Evolutionary conservation across 2,888 invertebrate genomes (phyloP), one percentile per base, ranked within the genome.

Genomic region (Leuctra nigra): DNA sequence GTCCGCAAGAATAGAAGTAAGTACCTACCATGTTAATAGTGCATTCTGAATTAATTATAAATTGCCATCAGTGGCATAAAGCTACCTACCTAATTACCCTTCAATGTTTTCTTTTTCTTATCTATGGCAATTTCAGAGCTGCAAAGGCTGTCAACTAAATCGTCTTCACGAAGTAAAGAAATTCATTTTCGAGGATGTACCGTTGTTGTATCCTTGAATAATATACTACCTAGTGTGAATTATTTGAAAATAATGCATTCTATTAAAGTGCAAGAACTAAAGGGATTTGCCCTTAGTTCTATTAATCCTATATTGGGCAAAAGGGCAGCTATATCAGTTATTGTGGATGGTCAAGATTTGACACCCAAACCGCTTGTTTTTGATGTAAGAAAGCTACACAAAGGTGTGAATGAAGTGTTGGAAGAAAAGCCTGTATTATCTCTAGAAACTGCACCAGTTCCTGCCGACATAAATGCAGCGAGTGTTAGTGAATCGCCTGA

Each of bases 111-210:
- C n/a, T n/a, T n/a, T n/a, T n/a, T n/a, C n/a, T n/a, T n/a, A n/a
- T n/a, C n/a, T n/a, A n/a, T n/a, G n/a, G n/a, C n/a, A n/a, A 11
- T 72, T 72, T 56, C 70, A 86, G 86, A 84, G 81, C 65, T 86
- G 86, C 69, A 75, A 80, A 64, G 84, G 85, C 46, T 86, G 86
- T 67, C 78, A 79, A 1, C 68, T 86, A 55, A 84, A 84, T 65
- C 75, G 83, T 55, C 72, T 84, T 38, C 78, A 80, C 0, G 81
- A 85, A 65, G 81, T 86, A 6, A 83, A 81, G 67, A 69, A 73
- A 55, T 86, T 86, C 65, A 77, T 85, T 16, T 80, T 80, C 69
- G 76, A 83, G 55, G 86, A 86, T 66, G 72, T 85, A n/a, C 83
- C 83, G 1, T 70, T 72, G 35, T 86, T 83, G 73, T 73, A 74